Percentiles rank a stretch among this genome's conserved stretches.
Evolutionary conservation across 2,113 vertebrate genomes (phyloP).

Genomic region (Rhinoderma darwinii): DNA sequence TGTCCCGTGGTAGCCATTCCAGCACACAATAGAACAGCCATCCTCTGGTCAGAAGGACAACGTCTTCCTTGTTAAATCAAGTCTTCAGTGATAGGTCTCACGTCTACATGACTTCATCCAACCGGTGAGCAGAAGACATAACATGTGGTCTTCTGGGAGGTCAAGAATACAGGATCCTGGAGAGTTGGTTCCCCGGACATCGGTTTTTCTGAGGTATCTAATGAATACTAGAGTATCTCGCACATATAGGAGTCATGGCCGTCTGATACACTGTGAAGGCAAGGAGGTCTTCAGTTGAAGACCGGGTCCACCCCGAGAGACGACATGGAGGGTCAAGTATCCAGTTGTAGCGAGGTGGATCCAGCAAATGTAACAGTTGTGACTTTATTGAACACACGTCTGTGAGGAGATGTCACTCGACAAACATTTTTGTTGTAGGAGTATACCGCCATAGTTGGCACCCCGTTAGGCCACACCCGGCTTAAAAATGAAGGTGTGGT

Average conservation of each 20-base stretch:
- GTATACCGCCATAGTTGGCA: too few relatives aligned
- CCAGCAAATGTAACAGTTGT: too few relatives aligned
- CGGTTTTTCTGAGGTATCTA: background rate
- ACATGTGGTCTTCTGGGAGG: background rate
- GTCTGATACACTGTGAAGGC: background rate
- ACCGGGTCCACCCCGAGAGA: background rate
- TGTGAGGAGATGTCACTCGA: too few relatives aligned
- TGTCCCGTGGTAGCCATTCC: background rate
- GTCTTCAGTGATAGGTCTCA: too few relatives aligned
- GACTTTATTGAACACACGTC: too few relatives aligned
- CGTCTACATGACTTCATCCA: background rate
- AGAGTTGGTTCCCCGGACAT: background rate
- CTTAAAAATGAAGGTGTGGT: too few relatives aligned
- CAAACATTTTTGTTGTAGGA: too few relatives aligned
- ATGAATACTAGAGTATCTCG: background rate
- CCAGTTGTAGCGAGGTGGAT: too few relatives aligned
- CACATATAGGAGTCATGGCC: background rate
- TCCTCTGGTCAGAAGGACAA: too few relatives aligned
- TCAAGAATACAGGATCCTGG: background rate
- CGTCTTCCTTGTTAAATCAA: too few relatives aligned
- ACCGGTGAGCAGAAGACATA: too few relatives aligned
- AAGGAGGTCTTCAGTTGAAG: background rate
- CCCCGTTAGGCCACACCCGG: too few relatives aligned
- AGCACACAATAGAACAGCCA: background rate
- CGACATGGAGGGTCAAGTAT: background rate